These are phyloP conservation scores for Phthorimaea operculella DNA, from an alignment of 1,140 invertebrate species.

Conservation along the genomic window DNA sequence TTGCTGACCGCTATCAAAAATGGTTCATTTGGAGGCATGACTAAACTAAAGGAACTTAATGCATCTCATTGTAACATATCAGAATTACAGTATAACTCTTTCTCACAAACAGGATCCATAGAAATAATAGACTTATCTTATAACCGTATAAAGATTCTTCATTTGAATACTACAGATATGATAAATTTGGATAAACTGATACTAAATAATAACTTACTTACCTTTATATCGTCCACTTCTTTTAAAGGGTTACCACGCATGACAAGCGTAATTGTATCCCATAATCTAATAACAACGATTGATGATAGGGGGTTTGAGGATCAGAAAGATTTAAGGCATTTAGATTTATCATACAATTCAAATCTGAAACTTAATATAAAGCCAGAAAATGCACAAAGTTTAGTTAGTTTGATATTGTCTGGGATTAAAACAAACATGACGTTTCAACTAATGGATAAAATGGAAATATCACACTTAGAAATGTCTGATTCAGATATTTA, in stretches of 20 bases:
- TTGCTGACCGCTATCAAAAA: slow-evolving; percentile 28
- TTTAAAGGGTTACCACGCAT: slow-evolving; percentile 24
- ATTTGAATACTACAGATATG: slow-evolving; percentile 30
- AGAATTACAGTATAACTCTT: slow-evolving; percentile 32
- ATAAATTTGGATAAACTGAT: slow-evolving; percentile 22
- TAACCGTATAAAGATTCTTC: slow-evolving; percentile 30
- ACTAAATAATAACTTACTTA: slow-evolving; percentile 37
- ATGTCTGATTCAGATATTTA: slow-evolving; percentile 22
- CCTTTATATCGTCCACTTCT: slow-evolving; percentile 14
- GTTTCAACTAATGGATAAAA: slow-evolving; percentile 17
- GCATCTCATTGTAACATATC: slow-evolving; percentile 31
- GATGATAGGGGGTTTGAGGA: slow-evolving; percentile 16
- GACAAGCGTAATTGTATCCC: slow-evolving; percentile 24
- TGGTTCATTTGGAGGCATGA: slow-evolving; percentile 40
- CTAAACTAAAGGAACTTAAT: slow-evolving; percentile 30
- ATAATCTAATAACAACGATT: slow-evolving; percentile 28
- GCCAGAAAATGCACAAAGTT: slow-evolving; percentile 14
- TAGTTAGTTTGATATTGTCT: slow-evolving; percentile 28
- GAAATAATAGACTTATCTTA: slow-evolving; percentile 37
- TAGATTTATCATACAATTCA: slow-evolving; percentile 32
- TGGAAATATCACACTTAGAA: slow-evolving; percentile 21
- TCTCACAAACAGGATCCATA: slow-evolving; percentile 27
- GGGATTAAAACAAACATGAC: slow-evolving; percentile 19
- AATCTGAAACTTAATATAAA: slow-evolving; percentile 10
- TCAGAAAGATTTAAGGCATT: slow-evolving; percentile 15